Evolutionary conservation across 2,797 vertebrate species (phyloP).

Genomic region (Leptoclinus maculatus): DNA sequence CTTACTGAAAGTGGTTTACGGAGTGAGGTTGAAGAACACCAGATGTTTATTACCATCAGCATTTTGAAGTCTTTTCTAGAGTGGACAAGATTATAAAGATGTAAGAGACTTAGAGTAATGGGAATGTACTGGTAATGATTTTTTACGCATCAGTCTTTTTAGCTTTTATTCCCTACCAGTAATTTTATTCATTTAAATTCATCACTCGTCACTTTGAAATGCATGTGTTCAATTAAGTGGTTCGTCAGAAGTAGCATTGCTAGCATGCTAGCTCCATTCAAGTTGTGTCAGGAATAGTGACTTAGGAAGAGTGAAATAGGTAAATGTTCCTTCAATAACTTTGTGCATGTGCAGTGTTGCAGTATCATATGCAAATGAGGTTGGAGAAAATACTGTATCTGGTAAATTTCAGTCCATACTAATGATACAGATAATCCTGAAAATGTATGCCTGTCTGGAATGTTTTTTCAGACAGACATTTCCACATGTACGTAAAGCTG

Average conservation of each 20-base stretch:
- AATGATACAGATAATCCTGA: not conserved
- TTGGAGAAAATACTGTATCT: slow-evolving; percentile 5
- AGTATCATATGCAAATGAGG: slow-evolving; percentile 17
- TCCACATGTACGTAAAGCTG: not conserved
- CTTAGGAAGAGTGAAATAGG: not conserved
- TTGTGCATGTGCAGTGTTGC: slow-evolving; percentile 37
- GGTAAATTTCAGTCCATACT: not conserved
- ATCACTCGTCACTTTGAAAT: slow-evolving; percentile 31
- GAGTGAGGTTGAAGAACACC: slow-evolving; percentile 10
- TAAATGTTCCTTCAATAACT: slow-evolving; percentile 42
- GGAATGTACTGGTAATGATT: slow-evolving; percentile 28
- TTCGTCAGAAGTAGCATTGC: slow-evolving; percentile 46
- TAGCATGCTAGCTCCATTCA: slow-evolving; percentile 31
- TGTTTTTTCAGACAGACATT: not conserved
- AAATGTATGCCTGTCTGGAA: not conserved
- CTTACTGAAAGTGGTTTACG: slow-evolving; percentile 21
- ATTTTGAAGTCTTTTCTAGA: slow-evolving; percentile 25
- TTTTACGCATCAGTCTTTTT: not conserved
- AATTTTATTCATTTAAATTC: not conserved
- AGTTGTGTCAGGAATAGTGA: slow-evolving; percentile 7
- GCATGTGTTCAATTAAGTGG: slow-evolving; percentile 3
- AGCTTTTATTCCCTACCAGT: not conserved
- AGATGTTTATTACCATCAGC: not conserved
- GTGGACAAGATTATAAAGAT: slow-evolving; percentile 1
- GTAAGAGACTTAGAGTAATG: not conserved